Percentiles rank a stretch among this genome's conserved stretches.
Conservation (phyloP, 2,888 invertebrate species). For the Choristoneura rosaceana region DNA sequence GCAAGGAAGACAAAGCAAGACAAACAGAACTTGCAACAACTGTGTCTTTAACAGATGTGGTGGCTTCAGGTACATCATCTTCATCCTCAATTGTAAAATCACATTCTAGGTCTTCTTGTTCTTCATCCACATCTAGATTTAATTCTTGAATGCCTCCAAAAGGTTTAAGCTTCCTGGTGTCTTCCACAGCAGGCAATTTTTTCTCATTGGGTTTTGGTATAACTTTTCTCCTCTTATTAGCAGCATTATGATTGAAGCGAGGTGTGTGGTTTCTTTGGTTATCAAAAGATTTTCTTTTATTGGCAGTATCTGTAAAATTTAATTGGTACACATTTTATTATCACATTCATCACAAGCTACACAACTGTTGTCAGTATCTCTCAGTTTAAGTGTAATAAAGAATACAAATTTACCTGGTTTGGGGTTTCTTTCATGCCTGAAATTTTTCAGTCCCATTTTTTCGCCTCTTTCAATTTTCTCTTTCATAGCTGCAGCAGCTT, state of each 20-base stretch:
- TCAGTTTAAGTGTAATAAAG: no score
- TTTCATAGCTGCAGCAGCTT: constrained; percentile 86
- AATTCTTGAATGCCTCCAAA: constrained; percentile 80
- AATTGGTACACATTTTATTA: neutral
- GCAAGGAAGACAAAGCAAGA: constrained; percentile 84
- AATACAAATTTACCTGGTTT: constrained; percentile 47
- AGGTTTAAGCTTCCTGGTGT: constrained; percentile 68
- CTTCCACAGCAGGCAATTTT: constrained; percentile 51
- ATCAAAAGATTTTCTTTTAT: constrained; percentile 32
- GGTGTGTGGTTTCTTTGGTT: constrained; percentile 1
- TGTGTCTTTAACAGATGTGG: constrained; percentile 36
- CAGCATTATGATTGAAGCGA: constrained; percentile 11
- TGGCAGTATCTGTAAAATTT: constrained; percentile 18
- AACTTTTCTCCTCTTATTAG: constrained; percentile 17
- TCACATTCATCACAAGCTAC: neutral
- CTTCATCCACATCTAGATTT: constrained; percentile 55
- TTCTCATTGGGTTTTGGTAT: constrained; percentile 50
- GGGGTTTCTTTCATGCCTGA: constrained; percentile 57
- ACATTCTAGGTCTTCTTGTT: constrained; percentile 47
- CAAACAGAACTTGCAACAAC: constrained; percentile 60
- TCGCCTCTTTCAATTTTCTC: constrained; percentile 92
- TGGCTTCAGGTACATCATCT: constrained; percentile 49
- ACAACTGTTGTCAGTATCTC: neutral
- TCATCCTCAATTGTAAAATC: constrained; percentile 73
- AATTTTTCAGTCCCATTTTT: constrained; percentile 83